phyloP scores from a whole-genome alignment of 2,113 vertebrate species.

The Gymnogyps californianus region DNA sequence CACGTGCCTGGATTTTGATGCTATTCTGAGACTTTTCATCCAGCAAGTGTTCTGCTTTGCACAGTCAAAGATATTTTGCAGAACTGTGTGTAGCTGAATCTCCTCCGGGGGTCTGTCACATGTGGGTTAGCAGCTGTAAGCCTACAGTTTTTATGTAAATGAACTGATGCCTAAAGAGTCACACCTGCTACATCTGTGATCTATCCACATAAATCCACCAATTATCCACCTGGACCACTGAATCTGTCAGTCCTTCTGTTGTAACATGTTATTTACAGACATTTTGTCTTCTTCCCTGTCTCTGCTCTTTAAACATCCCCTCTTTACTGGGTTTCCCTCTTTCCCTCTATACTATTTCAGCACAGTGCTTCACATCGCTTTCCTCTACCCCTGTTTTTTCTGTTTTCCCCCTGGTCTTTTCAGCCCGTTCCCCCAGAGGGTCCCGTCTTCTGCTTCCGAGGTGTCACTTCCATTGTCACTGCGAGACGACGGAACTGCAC shows the following conservation, averaged over 20 bases:
- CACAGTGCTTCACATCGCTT: neutral
- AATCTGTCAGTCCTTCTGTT: neutral
- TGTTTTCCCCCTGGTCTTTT: neutral
- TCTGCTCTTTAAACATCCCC: neutral
- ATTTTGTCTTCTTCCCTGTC: neutral
- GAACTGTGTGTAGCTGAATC: neutral
- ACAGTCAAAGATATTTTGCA: neutral
- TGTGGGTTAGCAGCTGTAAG: neutral
- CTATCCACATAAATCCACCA: neutral
- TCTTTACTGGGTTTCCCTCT: neutral
- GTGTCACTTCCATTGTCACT: neutral
- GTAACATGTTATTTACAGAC: neutral
- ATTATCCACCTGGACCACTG: neutral
- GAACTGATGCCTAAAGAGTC: neutral
- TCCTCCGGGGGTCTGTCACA: rapidly evolving
- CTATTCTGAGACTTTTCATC: neutral
- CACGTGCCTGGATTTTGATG: neutral
- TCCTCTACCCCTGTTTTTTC: neutral
- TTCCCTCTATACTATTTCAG: neutral
- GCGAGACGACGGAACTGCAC: rapidly evolving
- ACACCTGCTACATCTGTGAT: neutral
- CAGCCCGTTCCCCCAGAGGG: neutral
- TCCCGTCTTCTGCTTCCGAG: neutral
- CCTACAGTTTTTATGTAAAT: neutral
- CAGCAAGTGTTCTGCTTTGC: neutral